Evolutionary conservation across 2,888 invertebrate species (phyloP).

Genomic region (Pandemis heparana): DNA sequence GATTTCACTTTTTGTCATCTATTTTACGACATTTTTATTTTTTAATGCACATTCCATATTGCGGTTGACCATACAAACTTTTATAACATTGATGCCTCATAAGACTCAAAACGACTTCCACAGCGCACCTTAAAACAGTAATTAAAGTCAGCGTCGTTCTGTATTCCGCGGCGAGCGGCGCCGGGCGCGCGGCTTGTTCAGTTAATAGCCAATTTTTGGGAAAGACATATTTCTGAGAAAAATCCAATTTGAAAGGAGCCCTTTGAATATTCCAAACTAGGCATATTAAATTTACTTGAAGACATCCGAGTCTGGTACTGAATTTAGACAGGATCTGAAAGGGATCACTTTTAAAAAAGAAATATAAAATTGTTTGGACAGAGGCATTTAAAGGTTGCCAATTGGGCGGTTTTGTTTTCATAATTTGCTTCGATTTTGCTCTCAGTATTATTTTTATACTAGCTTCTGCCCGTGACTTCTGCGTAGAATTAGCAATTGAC

Average conservation of each 20-base stretch:
- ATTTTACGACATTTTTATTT: too few relatives aligned
- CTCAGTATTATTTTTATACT: too few relatives aligned
- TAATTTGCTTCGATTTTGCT: neutral
- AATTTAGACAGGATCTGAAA: conserved; percentile 8
- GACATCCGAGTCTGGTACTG: neutral
- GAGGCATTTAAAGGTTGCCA: neutral
- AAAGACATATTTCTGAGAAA: conserved; percentile 32
- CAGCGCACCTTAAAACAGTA: conserved; percentile 29
- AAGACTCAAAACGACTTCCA: neutral
- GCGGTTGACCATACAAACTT: neutral
- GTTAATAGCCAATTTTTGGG: conserved; percentile 45
- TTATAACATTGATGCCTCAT: too few relatives aligned
- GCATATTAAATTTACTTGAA: conserved; percentile 19
- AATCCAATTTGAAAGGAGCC: conserved; percentile 32
- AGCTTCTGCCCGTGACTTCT: too few relatives aligned
- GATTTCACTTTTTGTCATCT: too few relatives aligned
- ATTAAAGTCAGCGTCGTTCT: conserved; percentile 44
- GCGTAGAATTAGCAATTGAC: too few relatives aligned
- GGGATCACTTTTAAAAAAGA: neutral
- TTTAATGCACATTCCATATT: too few relatives aligned
- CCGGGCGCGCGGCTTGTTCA: conserved; percentile 35
- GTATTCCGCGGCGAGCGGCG: conserved; percentile 45
- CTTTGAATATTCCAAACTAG: conserved; percentile 32
- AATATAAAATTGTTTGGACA: conserved; percentile 1
- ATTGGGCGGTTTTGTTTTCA: neutral